Conservation (phyloP, 2,888 invertebrate genomes). For the Minunthozetes semirufus region DNA sequence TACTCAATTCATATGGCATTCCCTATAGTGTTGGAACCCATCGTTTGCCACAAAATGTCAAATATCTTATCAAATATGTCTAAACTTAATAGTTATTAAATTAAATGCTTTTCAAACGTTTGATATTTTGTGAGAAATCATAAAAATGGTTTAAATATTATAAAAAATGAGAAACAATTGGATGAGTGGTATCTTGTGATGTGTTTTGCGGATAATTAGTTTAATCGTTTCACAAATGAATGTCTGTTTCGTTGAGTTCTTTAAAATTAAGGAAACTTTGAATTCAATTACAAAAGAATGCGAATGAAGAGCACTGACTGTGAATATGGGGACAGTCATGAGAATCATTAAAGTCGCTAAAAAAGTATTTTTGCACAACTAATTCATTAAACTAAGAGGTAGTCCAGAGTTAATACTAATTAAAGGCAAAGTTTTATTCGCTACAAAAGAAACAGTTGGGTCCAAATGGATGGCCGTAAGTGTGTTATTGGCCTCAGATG, state of each 20-base stretch:
- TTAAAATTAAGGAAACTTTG: not conserved
- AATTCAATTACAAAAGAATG: not conserved
- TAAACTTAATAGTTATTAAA: too few species aligned
- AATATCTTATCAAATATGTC: too few species aligned
- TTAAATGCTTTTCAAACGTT: too few species aligned
- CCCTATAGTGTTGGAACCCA: not conserved
- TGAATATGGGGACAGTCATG: not conserved
- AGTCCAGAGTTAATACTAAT: not conserved
- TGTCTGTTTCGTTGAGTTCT: not conserved
- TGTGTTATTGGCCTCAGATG: not conserved
- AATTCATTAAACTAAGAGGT: conserved; percentile 13
- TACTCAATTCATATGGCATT: not conserved
- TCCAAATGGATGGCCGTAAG: not conserved
- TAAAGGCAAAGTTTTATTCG: not conserved
- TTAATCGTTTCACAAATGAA: not conserved
- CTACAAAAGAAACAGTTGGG: not conserved
- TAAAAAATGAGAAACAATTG: too few species aligned
- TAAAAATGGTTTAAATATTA: too few species aligned
- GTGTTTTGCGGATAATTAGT: not conserved
- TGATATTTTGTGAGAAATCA: too few species aligned
- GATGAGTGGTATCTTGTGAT: too few species aligned
- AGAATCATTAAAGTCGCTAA: not conserved
- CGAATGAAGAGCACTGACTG: not conserved
- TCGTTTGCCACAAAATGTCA: not conserved
- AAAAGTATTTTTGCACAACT: not conserved